Conservation (phyloP, 2,888 invertebrate species). For the Acleris cristana region DNA sequence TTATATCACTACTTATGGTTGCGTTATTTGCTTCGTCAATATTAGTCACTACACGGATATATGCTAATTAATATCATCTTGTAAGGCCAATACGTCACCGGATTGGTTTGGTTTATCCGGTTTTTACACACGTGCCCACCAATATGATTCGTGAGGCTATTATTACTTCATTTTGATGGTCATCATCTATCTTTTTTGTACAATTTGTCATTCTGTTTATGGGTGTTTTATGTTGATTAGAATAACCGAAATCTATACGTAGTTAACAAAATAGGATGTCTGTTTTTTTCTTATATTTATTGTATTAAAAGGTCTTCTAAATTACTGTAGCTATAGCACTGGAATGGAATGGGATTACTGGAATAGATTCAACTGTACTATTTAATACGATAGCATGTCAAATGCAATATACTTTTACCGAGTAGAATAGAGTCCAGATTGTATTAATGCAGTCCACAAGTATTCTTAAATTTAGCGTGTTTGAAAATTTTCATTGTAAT, state of each 20-base stretch:
- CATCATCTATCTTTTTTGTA: slow-evolving; percentile 29
- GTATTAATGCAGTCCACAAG: too few relatives aligned
- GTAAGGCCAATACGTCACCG: slow-evolving; percentile 33
- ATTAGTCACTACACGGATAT: slow-evolving; percentile 28
- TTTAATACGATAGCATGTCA: too few relatives aligned
- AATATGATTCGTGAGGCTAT: slow-evolving; percentile 26
- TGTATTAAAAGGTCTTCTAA: too few relatives aligned
- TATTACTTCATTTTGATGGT: slow-evolving; percentile 27
- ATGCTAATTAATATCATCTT: slow-evolving; percentile 27
- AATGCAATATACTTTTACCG: too few relatives aligned
- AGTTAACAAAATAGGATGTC: slow-evolving; percentile 4
- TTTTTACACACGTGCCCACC: slow-evolving; percentile 20
- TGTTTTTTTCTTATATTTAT: slow-evolving; percentile 4
- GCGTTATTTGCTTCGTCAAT: slow-evolving; percentile 14
- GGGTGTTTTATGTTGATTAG: slow-evolving; percentile 27
- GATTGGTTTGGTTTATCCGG: slow-evolving; percentile 26
- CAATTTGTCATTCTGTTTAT: slow-evolving; percentile 27
- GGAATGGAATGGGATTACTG: too few relatives aligned
- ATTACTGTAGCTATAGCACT: too few relatives aligned
- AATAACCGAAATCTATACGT: slow-evolving; percentile 4
- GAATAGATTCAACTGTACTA: too few relatives aligned
- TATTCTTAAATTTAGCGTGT: too few relatives aligned
- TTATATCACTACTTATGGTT: slow-evolving; percentile 9
- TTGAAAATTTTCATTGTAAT: too few relatives aligned
- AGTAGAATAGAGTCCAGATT: too few relatives aligned